phyloP scores from a whole-genome alignment of 2,888 invertebrate species.

The Diploptera punctata region DNA sequence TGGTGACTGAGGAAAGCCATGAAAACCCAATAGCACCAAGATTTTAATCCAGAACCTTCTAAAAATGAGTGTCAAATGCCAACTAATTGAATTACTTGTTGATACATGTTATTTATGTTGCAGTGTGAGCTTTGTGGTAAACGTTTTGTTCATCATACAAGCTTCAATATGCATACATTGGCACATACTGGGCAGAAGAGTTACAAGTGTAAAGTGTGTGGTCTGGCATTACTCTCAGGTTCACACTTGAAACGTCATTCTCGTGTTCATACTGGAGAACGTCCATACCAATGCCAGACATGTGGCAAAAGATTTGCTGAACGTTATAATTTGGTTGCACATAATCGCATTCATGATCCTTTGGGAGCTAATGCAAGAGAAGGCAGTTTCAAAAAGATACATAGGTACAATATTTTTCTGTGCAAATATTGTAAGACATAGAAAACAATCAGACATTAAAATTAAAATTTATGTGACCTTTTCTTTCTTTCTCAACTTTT shows the following conservation, averaged over 20 bases:
- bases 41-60: too few relatives aligned
- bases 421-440: too few relatives aligned
- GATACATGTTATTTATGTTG: slow-evolving; percentile 38
- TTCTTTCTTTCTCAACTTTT: too few relatives aligned
- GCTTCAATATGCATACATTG: slow-evolving; percentile 72
- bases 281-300: slow-evolving; percentile 61
- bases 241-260: slow-evolving; percentile 72
- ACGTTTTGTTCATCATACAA: slow-evolving; percentile 71
- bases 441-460: too few relatives aligned
- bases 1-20: too few relatives aligned
- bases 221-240: slow-evolving; percentile 66
- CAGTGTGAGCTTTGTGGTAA: slow-evolving; percentile 69
- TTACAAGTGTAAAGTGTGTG: slow-evolving; percentile 66
- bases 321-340: slow-evolving; percentile 56
- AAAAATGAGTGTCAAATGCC: too few relatives aligned
- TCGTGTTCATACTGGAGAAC: slow-evolving; percentile 69
- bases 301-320: slow-evolving; percentile 68
- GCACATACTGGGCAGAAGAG: slow-evolving; percentile 68
- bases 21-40: too few relatives aligned
- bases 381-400: slow-evolving; percentile 50
- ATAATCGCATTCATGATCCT: slow-evolving; percentile 48
- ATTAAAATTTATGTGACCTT: too few relatives aligned
- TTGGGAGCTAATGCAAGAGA: slow-evolving; percentile 21
- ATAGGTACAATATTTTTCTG: too few relatives aligned
- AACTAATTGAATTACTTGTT: too few relatives aligned